phyloP scores from a whole-genome alignment of 2,113 vertebrate species.

The Pachyramphus minor region DNA sequence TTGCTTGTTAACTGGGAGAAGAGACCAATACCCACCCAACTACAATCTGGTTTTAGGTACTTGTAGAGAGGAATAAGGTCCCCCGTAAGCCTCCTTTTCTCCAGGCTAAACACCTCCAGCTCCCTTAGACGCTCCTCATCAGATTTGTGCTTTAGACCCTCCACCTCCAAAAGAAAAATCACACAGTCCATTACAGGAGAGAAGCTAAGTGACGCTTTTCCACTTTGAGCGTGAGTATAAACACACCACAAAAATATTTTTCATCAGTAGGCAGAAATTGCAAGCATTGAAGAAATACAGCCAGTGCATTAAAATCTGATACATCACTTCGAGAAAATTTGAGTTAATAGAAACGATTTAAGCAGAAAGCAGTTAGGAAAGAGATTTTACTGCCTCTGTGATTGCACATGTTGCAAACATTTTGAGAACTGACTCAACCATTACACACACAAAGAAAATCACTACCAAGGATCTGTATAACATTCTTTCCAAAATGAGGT shows the following conservation, averaged over 20 bases:
- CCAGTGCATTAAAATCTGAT: background rate
- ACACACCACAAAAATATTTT: background rate
- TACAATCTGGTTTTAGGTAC: background rate
- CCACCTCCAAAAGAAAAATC: background rate
- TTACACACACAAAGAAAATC: background rate
- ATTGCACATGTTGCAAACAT: fast-evolving
- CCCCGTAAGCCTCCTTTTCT: background rate
- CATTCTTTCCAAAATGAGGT: background rate
- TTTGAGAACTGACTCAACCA: background rate
- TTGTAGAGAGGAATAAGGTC: too few relatives aligned
- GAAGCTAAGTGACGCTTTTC: background rate
- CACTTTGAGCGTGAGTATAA: background rate
- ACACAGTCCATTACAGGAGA: background rate
- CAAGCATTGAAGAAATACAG: fast-evolving
- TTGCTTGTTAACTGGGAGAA: background rate
- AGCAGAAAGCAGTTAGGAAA: background rate
- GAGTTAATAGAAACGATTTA: background rate
- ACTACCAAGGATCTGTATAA: background rate
- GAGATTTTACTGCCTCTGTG: background rate
- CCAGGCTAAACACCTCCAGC: background rate
- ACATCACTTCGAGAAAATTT: fast-evolving
- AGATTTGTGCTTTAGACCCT: background rate
- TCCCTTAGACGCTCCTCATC: background rate
- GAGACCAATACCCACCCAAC: background rate
- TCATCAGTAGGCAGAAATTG: background rate